Conservation (phyloP, 2,888 invertebrate species). For the Troides aeacus region DNA sequence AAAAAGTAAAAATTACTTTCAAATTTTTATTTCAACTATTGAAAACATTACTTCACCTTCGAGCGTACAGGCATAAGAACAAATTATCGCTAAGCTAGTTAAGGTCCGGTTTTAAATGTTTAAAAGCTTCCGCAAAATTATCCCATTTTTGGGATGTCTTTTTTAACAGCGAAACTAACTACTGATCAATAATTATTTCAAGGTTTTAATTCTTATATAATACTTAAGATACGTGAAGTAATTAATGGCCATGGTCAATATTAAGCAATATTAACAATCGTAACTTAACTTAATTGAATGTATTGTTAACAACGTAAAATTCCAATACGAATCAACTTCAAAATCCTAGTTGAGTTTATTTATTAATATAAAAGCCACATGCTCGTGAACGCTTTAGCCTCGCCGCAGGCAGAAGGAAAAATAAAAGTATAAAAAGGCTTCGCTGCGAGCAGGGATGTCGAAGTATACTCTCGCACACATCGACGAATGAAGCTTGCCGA, state of each 20-base stretch:
- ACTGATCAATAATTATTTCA: not conserved
- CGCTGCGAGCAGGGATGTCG: slow-evolving; percentile 57
- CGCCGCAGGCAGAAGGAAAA: slow-evolving; percentile 69
- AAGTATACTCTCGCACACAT: slow-evolving; percentile 61
- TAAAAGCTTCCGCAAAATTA: too few species aligned
- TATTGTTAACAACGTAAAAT: not conserved
- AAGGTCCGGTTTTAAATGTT: not conserved
- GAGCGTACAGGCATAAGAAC: not conserved
- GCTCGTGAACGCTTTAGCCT: slow-evolving; percentile 53
- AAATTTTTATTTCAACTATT: too few species aligned
- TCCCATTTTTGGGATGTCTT: not conserved
- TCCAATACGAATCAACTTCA: slow-evolving; percentile 20
- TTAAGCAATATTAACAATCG: not conserved
- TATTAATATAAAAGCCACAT: slow-evolving; percentile 37
- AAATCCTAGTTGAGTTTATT: slow-evolving; percentile 12
- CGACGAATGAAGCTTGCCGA: slow-evolving; percentile 53
- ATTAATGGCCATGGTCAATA: not conserved
- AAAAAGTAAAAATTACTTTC: too few species aligned
- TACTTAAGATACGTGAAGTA: not conserved
- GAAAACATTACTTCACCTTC: not conserved
- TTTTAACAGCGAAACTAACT: not conserved
- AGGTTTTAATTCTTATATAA: not conserved
- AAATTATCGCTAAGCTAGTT: not conserved
- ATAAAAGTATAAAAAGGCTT: slow-evolving; percentile 74
- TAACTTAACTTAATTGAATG: not conserved